A percentile compares a stretch with the other conserved stretches of the same genome.
Conservation (phyloP, 2,888 invertebrate species). For the Tupiocoris notatus region DNA sequence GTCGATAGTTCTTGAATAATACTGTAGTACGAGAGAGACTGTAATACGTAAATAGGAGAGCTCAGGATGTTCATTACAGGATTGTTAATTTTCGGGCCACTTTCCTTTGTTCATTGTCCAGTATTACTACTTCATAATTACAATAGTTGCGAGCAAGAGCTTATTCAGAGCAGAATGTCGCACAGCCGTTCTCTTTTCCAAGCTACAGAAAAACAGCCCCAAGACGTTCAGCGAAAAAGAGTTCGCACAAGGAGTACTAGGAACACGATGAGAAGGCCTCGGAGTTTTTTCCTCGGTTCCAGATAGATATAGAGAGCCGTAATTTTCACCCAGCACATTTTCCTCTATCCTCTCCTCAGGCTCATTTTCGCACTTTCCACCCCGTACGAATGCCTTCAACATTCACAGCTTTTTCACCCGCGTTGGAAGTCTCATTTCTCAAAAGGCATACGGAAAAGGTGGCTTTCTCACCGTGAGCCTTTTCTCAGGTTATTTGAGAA, state of each 20-base stretch:
- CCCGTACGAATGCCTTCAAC: background rate
- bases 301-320: background rate
- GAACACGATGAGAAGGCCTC: too few species aligned
- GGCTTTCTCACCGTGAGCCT: background rate
- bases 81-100: background rate
- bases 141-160: background rate
- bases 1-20: too few species aligned
- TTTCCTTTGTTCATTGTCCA: background rate
- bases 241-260: background rate
- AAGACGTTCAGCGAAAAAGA: background rate
- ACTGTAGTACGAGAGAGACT: too few species aligned
- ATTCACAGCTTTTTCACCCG: background rate
- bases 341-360: background rate
- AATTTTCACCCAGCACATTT: background rate
- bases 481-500: background rate
- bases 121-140: background rate
- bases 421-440: background rate
- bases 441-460: background rate
- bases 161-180: background rate
- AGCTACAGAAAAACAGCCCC: background rate
- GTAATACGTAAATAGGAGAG: too few species aligned
- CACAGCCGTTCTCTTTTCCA: background rate
- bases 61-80: too few species aligned
- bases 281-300: background rate
- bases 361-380: background rate